A percentile compares a stretch with the other conserved stretches of the same genome.
Evolutionary conservation across 1,140 invertebrate species (phyloP).

Genomic region (Drosophila novamexicana): DNA sequence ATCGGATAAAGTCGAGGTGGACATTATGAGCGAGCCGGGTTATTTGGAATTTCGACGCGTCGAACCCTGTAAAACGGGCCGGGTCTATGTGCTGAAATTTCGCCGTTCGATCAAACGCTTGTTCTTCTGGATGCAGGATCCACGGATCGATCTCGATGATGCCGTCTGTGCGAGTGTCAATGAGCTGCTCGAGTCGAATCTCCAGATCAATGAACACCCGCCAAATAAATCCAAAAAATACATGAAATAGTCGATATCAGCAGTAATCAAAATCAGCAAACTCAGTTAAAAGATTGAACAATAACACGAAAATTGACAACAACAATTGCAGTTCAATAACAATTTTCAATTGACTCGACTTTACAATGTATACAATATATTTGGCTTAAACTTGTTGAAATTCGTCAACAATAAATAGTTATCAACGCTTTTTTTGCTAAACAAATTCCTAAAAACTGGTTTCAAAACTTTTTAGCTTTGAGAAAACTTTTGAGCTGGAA

Average conservation of each 20-base stretch:
- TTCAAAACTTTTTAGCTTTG: not conserved
- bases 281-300: too few relatives aligned
- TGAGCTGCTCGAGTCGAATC: constrained; percentile 87
- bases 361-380: too few relatives aligned
- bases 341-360: too few relatives aligned
- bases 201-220: too few relatives aligned
- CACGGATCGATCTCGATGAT: constrained; percentile 96
- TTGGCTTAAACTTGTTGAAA: too few relatives aligned
- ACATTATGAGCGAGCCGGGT: constrained; percentile 98
- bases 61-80: constrained; percentile 96
- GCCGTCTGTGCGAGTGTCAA: constrained; percentile 96
- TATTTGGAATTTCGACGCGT: constrained; percentile 98
- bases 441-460: not conserved
- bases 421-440: not conserved
- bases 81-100: constrained; percentile 98
- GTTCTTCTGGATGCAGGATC: constrained; percentile 99
- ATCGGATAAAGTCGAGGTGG: constrained; percentile 87
- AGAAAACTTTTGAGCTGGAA: constrained; percentile 3
- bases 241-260: too few relatives aligned
- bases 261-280: too few relatives aligned
- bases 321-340: too few relatives aligned
- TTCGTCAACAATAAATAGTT: too few relatives aligned
- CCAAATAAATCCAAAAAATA: too few relatives aligned
- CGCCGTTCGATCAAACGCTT: constrained; percentile 94
- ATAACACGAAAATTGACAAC: too few relatives aligned